Evolutionary conservation across 2,797 vertebrate species (phyloP).

Genomic region (Pseudochaenichthys georgianus): DNA sequence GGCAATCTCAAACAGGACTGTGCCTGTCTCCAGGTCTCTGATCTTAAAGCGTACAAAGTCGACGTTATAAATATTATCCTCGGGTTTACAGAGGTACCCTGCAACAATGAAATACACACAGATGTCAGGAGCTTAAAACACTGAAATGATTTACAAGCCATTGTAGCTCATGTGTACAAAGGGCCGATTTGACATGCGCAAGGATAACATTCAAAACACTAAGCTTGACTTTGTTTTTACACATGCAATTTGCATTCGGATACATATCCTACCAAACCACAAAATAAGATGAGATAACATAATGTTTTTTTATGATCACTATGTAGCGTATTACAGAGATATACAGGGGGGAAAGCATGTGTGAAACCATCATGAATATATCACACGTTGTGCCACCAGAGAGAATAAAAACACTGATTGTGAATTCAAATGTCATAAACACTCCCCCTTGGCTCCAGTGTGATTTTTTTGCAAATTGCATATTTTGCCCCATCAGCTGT

Average conservation of each 20-base stretch:
- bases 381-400: background rate
- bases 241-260: background rate
- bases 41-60: conserved; percentile 96
- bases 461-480: background rate
- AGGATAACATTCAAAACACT: conserved; percentile 22
- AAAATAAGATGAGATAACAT: background rate
- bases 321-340: background rate
- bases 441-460: background rate
- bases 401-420: conserved; percentile 11
- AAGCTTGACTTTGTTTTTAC: background rate
- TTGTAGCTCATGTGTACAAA: background rate
- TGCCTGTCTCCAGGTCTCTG: conserved; percentile 92
- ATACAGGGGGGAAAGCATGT: background rate
- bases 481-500: conserved; percentile 14
- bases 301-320: background rate
- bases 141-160: background rate
- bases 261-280: background rate
- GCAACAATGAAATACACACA: conserved; percentile 27
- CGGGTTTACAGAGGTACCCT: conserved; percentile 93
- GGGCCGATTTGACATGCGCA: background rate
- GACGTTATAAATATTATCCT: conserved; percentile 93
- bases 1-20: conserved; percentile 94
- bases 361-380: background rate
- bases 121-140: conserved; percentile 1
- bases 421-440: conserved; percentile 2